Evolutionary conservation across 2,797 vertebrate genomes (phyloP), one percentile per base, ranked within the genome.

Genomic region (Octomys mimax): DNA sequence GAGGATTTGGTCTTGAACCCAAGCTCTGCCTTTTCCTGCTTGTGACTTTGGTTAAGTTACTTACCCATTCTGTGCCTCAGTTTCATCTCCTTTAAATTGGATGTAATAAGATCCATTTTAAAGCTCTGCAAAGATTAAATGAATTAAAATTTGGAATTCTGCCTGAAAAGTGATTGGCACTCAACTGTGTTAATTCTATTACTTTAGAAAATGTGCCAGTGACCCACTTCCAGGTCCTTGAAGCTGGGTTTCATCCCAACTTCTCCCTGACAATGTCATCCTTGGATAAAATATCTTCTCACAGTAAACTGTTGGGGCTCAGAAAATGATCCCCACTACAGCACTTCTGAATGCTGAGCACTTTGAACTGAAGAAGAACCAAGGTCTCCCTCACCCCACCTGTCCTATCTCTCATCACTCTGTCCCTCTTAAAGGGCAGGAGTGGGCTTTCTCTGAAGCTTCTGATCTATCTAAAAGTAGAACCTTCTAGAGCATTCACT

Each of bases 21-120:
- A 77, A 42, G 8, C 33, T 80, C 59, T 93, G 84, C 16, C 22
- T 85, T 46, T 79, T 89, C 84, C 61, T 89, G 36, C 39, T 86
- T 93, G 68, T 49, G 26, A 31, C 22, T 28, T 7, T 84, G 59
- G 21, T 28, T 73, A 31, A 84, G 39, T 89, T 92, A 78, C 36
- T 79, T 87, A 91, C 68, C 13, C 13, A 57, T 14, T 57, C 54
- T 57, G 75, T 49, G 39, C 42, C 81, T 93, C 31, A 42, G 49
- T 85, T 90, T 93, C n/a, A 85, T 57, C 42, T 57, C 84, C 62
- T 90, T 95, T 89, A 59, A 71, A 39, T 39, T 73, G 84, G 12
- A 31, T 80, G n/a, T 61, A 68, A 87, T 86, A 68, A 80, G 24
- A 81, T 92, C 57, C 70, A 26, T 80, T 36, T 92, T 84, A 66